Evolutionary conservation across 2,888 invertebrate genomes (phyloP), one percentile per base, ranked within the genome.

Genomic region (Ophraella communa): DNA sequence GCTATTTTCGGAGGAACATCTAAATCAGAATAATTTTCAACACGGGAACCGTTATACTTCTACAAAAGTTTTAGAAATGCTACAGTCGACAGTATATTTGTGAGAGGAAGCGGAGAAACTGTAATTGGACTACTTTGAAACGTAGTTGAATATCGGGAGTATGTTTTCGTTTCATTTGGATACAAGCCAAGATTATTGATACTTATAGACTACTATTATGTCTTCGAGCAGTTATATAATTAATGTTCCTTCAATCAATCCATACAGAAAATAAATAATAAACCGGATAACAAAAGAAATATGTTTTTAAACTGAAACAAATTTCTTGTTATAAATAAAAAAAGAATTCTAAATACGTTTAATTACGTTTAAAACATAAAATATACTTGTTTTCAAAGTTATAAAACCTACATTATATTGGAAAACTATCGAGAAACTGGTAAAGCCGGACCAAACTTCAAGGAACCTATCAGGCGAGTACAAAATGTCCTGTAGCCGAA

Each of bases 11-110:
- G 59, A 62, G 60, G 64, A 59, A 39, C 68, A 44, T 57, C 64
- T 66, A 67, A 71, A 70, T 71, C 71, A 71, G 65, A 70, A 70
- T 71, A 71, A 70, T 70, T 71, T 70, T 64, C 69, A 51, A 62
- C 67, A 18, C 62, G 69, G 69, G 69, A 67, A 70, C 66, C 64
- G 62, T 70, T 66, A 66, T 30, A 23, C 64, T 53, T 54, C 49
- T 44, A 24, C 39, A 64, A 67, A n/a, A 65, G 45, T 65, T 65
- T 65, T 24, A 27, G 53, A 57, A 65, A 65, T 61, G 27, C 56
- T 35, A 18, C 42, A 17, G 59, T 14, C 33, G 60, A 20, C 44
- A 44, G 44, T 8, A 52, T 59, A 59, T 59, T 59, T 59, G 51
- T 20, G 14, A 44, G 53, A 60, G 44, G 44, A 52, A 42, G 20